phyloP scores from a whole-genome alignment of 1,140 invertebrate species.

The Drosophila arizonae region DNA sequence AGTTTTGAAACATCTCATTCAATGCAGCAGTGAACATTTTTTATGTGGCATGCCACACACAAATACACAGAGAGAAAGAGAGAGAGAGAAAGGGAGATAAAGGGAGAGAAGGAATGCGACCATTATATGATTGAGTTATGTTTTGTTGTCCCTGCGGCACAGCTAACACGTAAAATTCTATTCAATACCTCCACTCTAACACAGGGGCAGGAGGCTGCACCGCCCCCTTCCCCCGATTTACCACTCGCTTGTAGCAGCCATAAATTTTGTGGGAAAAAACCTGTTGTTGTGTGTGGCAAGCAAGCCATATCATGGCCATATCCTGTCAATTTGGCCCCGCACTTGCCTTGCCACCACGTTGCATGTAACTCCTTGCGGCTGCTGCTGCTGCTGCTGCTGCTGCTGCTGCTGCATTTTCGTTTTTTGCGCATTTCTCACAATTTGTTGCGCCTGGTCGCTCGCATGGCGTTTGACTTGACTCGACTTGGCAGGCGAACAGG shows the following conservation, averaged over 20 bases:
- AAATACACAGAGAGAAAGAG: neutral
- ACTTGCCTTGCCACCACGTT: slow-evolving; percentile 8
- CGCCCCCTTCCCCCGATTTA: neutral
- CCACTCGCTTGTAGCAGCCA: slow-evolving; percentile 27
- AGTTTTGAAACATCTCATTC: slow-evolving; percentile 50
- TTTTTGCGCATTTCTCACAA: slow-evolving; percentile 66
- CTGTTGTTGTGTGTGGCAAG: slow-evolving; percentile 62
- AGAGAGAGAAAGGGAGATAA: no score
- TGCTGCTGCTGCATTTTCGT: slow-evolving; percentile 21
- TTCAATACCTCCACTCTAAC: slow-evolving; percentile 6
- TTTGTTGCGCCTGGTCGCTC: slow-evolving; percentile 57
- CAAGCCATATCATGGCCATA: slow-evolving; percentile 56
- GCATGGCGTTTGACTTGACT: slow-evolving; percentile 55
- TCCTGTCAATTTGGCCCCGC: slow-evolving; percentile 68
- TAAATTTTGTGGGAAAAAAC: slow-evolving; percentile 64
- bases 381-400: neutral
- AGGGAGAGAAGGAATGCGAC: slow-evolving; percentile 51
- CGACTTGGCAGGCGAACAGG: slow-evolving; percentile 38
- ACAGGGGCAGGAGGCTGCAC: neutral
- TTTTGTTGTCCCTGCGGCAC: slow-evolving; percentile 51
- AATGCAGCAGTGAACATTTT: slow-evolving; percentile 38
- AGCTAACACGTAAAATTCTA: slow-evolving; percentile 54
- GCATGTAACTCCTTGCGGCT: slow-evolving; percentile 19
- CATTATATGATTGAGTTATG: slow-evolving; percentile 72
- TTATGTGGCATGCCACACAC: slow-evolving; percentile 30